These are phyloP conservation scores for Leptinotarsa undecemlineata DNA, from an alignment of 1,140 invertebrate genomes.

Conservation along the genomic window DNA sequence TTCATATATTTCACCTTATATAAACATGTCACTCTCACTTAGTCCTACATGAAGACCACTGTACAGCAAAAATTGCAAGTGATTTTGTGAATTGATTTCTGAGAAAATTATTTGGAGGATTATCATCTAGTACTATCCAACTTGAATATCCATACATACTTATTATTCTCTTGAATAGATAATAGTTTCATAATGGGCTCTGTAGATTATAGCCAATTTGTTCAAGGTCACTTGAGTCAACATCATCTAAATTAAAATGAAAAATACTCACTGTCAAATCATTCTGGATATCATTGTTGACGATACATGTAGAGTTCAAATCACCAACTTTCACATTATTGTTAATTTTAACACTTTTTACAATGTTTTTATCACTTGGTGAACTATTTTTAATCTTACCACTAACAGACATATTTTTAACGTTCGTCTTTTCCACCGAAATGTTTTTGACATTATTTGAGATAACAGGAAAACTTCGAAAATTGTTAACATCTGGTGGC, in stretches of 20 bases:
- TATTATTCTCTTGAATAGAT: no score
- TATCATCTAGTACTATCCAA: no score
- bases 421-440: constrained; percentile 32
- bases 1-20: no score
- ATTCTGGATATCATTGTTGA: constrained; percentile 36
- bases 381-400: constrained; percentile 18
- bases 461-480: constrained; percentile 32
- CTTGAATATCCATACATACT: no score
- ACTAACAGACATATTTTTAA: constrained; percentile 23
- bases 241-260: background rate
- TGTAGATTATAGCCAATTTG: no score
- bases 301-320: background rate
- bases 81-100: no score
- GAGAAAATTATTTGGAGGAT: no score
- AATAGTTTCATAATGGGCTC: no score
- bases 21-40: no score
- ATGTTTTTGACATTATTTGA: constrained; percentile 20
- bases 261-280: constrained; percentile 42
- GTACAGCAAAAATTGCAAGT: no score
- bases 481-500: constrained; percentile 25
- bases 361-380: constrained; percentile 4
- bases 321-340: constrained; percentile 23
- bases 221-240: no score
- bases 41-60: no score
- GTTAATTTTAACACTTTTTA: constrained; percentile 12